Base-by-base conservation (phyloP, 2,113 vertebrate genomes). In the Fulmarus glacialis region DNA sequence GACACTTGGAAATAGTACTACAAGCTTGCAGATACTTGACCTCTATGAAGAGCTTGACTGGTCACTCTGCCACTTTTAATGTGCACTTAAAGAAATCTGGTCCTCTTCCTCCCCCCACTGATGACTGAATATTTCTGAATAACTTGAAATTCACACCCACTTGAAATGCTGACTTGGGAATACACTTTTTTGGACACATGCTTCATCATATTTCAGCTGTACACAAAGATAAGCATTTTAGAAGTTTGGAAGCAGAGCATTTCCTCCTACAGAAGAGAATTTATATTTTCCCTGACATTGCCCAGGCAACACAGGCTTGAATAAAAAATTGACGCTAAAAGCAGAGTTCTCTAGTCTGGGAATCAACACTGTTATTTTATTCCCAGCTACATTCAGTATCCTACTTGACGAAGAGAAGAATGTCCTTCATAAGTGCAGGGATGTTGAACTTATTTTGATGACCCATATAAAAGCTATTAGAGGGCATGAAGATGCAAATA, bases 231-330 rank as follows among this genome's bases (percentile, higher is more conserved):
- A 91, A 93, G 95, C 78, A 93, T 90, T 96, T 97, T 67, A 91
- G 82, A 95, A 96, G 82, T 78, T 85, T 81, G 74, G 59, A 97
- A 80, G 95, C 95, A 97, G 90, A 96, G 79, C 85, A 96, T 85
- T 95, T 95, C 97, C 95, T 97, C 91, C 95, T 97, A 92, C 93
- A 91, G 90, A 94, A 94, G 73, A 95, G 79, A 87, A 98, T 97
- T 96, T 97, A 97, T 97, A 97, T 98, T 98, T 97, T 97, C 84
- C 87, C 89, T 97, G 96, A 96, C 93, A 97, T 97, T 96, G 74
- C 95, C 97, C 95, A 95, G 96, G 93, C 97, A 97, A 97, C 96
- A 95, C 93, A 88, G 74, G 62, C 93, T 96, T 95, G 94, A 97
- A 96, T 95, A 88, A 90, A 97, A 97, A 96, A 91, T 60, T 89